phyloP scores from a whole-genome alignment of 2,888 invertebrate genomes.

The Oxycera nigricornis region DNA sequence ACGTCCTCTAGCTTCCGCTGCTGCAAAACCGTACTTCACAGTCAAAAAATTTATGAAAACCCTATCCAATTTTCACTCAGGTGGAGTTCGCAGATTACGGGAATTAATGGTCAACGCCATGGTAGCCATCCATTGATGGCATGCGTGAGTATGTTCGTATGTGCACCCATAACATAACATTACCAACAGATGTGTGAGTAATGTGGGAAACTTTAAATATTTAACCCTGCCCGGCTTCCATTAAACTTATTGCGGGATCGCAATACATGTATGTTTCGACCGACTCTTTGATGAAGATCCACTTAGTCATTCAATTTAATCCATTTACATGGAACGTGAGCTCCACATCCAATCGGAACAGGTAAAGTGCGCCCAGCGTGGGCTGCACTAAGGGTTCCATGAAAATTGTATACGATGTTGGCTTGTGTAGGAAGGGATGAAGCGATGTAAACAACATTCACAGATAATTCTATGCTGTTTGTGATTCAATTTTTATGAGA shows the following conservation, averaged over 20 bases:
- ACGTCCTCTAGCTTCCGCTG: too few relatives aligned
- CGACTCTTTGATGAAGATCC: constrained; percentile 1
- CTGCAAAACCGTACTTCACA: background rate
- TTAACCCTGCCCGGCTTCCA: constrained; percentile 5
- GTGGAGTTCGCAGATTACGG: background rate
- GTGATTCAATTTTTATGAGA: too few relatives aligned
- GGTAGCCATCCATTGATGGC: background rate
- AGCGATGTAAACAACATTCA: too few relatives aligned
- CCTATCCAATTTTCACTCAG: background rate
- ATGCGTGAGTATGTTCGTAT: too few relatives aligned
- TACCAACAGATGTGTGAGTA: background rate
- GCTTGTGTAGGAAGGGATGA: too few relatives aligned
- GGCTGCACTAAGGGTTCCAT: background rate
- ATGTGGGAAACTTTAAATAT: constrained; percentile 27
- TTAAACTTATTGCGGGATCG: constrained; percentile 26
- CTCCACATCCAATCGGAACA: background rate
- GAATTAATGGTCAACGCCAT: constrained; percentile 17
- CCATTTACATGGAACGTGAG: constrained; percentile 1
- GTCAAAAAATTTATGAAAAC: constrained; percentile 32
- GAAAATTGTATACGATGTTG: background rate
- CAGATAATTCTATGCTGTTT: too few relatives aligned
- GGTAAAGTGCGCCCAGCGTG: background rate
- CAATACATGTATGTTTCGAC: background rate
- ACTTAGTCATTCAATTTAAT: constrained; percentile 28
- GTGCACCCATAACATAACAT: too few relatives aligned